phyloP scores from a whole-genome alignment of 2,113 vertebrate genomes.

The Eulemur macaco region DNA sequence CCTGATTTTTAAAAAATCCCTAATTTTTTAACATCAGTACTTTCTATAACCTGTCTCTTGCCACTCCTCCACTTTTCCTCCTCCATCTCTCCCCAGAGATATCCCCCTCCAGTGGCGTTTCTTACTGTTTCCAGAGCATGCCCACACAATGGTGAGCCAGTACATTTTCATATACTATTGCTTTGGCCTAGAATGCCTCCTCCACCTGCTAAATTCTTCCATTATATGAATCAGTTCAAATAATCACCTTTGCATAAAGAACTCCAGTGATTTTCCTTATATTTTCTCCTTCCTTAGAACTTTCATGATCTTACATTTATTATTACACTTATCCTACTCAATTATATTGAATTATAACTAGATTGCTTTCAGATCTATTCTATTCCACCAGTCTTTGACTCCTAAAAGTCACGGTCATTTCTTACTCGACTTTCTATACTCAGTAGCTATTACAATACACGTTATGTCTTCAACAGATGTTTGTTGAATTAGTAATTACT shows the following conservation, averaged over 20 bases:
- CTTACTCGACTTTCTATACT: not conserved
- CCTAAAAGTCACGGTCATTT: not conserved
- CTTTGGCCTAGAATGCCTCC: not conserved
- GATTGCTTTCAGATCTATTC: not conserved
- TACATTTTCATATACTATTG: not conserved
- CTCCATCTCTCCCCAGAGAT: not conserved
- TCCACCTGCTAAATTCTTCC: not conserved
- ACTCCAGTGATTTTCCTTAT: not conserved
- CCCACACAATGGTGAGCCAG: fast-evolving
- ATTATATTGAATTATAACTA: not conserved
- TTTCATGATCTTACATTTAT: not conserved
- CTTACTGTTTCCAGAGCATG: not conserved
- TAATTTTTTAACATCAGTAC: not conserved
- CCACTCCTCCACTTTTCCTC: not conserved
- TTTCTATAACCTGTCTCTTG: not conserved
- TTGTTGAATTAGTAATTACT: not conserved
- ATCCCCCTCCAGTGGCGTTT: not conserved
- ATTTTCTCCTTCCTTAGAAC: not conserved
- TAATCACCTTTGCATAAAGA: not conserved
- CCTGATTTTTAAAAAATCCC: not conserved
- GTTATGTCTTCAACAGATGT: not conserved
- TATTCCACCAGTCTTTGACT: not conserved
- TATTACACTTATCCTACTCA: not conserved
- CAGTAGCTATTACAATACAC: not conserved
- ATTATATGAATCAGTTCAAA: not conserved